Conservation (phyloP, 1,140 invertebrate species). For the Drosophila insularis region DNA sequence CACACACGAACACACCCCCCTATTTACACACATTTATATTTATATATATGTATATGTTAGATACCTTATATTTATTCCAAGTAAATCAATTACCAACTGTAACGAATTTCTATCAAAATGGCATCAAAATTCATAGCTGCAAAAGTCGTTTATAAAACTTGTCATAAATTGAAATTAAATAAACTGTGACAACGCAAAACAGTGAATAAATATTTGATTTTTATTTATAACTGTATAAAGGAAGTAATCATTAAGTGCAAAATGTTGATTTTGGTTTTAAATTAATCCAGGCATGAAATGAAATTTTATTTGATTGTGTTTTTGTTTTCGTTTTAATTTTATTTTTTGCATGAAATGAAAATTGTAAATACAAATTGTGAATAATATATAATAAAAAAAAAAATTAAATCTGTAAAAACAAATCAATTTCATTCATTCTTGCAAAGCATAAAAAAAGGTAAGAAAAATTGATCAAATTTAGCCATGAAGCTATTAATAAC, state of each 20-base stretch:
- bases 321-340: neutral
- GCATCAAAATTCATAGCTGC: slow-evolving; percentile 16
- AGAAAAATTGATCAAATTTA: neutral
- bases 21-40: neutral
- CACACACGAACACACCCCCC: too few species aligned
- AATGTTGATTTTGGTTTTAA: neutral
- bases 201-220: slow-evolving; percentile 8
- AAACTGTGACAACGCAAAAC: neutral
- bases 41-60: slow-evolving; percentile 18
- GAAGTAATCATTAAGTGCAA: neutral
- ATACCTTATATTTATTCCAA: slow-evolving; percentile 12
- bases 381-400: slow-evolving; percentile 6
- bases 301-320: neutral
- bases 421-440: slow-evolving; percentile 23
- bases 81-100: slow-evolving; percentile 24
- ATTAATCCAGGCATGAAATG: slow-evolving; percentile 11
- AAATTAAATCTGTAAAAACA: slow-evolving; percentile 4
- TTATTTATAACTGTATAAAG: slow-evolving; percentile 4
- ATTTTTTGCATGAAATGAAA: neutral
- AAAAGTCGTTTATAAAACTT: neutral
- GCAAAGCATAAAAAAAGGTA: slow-evolving; percentile 2
- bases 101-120: slow-evolving; percentile 6
- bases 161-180: slow-evolving; percentile 2
- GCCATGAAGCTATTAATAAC: neutral
- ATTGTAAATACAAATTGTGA: slow-evolving; percentile 36